Evolutionary conservation across 2,797 vertebrate species (phyloP), one percentile per base, ranked within the genome.

Genomic region (Chelon auratus): DNA sequence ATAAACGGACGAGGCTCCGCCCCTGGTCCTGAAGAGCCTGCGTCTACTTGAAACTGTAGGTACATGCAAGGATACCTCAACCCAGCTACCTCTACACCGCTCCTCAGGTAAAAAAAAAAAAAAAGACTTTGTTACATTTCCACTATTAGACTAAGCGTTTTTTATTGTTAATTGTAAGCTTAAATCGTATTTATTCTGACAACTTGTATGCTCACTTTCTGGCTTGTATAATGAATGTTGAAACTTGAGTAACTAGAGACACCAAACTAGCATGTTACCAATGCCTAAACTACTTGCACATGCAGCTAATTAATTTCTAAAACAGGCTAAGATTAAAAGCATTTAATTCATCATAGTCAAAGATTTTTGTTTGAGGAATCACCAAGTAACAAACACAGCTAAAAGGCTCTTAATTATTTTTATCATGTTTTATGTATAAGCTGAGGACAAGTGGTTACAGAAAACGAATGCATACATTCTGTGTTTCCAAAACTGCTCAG

Each of bases 61-160:
- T 79, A 6, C 36, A 13, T 45, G 15, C 12, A 1, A 2, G 20
- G 69, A 78, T 2, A 75, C 68, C 68, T 79, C 77, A 59, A 0
- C 68, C 1, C n/a, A 1, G 7, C 5, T 63, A 18, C 0, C 40
- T 24, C 67, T 11, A 0, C 73, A 11, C 53, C 60, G 68, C 83
- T 77, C 74, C 76, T 47, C 79, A 82, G 89, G 89, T 90, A 87
- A 85, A 33, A 8, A 2, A 26, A 26, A 26, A 26, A 26, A 26
- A 26, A 26, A 26, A 26, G 24, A 3, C 13, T 78, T 63, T 42
- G 9, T 64, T 42, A 18, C 45, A 18, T 0, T 20, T 18, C 18
- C 3, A 18, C 8, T 1, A 18, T 9, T 18, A n/a, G 14, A n/a
- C 5, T 14, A 6, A 45, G 5, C 1, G 1, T 17, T 39, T 26